Percentiles rank a stretch among this genome's conserved stretches.
Conservation (phyloP, 1,140 invertebrate genomes). For the Orius laevigatus region DNA sequence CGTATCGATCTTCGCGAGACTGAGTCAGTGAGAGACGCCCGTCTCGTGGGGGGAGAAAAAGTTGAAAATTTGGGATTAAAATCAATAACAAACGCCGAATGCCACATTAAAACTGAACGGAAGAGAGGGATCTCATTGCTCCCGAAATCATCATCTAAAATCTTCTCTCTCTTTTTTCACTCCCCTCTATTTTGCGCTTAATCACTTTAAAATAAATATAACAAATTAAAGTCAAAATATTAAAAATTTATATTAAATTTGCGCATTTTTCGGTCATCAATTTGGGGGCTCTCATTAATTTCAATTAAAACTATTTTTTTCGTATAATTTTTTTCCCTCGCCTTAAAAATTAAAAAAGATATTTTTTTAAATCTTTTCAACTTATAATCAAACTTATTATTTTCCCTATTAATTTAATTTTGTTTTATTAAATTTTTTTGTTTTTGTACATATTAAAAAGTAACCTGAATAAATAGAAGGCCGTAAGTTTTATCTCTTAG, state of each 20-base stretch:
- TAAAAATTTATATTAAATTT: too few species aligned
- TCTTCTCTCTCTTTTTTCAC: neutral
- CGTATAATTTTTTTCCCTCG: neutral
- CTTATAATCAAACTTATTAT: neutral
- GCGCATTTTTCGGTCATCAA: neutral
- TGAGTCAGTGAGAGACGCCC: too few species aligned
- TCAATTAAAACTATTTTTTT: constrained; percentile 6
- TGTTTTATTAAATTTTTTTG: neutral
- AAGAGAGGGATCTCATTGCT: neutral
- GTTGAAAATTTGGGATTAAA: neutral
- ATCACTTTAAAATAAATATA: too few species aligned
- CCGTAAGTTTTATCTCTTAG: neutral
- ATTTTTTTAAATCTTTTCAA: neutral
- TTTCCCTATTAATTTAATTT: neutral
- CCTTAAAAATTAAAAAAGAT: neutral
- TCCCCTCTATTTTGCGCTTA: too few species aligned
- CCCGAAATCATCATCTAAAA: neutral
- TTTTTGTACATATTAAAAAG: neutral
- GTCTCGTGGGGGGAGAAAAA: neutral
- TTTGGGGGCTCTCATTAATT: neutral
- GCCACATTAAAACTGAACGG: neutral
- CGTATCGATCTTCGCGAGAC: too few species aligned
- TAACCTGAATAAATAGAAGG: neutral
- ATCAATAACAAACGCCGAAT: neutral
- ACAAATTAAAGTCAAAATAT: too few species aligned